Evolutionary conservation across 2,113 vertebrate species (phyloP).

Genomic region (Myotis lucifugus): DNA sequence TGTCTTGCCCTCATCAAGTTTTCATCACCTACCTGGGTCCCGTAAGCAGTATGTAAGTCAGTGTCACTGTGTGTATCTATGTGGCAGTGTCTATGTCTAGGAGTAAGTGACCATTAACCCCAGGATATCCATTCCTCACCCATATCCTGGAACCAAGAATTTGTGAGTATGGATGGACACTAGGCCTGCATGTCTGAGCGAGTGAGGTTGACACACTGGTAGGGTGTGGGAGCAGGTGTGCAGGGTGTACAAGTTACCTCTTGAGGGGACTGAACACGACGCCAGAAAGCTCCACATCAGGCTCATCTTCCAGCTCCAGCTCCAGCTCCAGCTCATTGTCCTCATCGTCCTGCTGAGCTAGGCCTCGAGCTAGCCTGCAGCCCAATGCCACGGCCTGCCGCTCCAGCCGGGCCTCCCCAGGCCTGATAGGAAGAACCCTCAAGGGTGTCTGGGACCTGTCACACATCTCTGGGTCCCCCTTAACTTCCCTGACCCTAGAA

Average conservation of each 20-base stretch:
- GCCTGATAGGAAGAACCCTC: constrained; percentile 40
- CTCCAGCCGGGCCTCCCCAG: constrained; percentile 81
- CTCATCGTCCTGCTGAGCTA: constrained; percentile 87
- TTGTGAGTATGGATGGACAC: not conserved
- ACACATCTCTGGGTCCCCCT: not conserved
- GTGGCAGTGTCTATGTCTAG: not conserved
- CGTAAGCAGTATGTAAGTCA: not conserved
- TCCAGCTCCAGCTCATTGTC: constrained; percentile 88
- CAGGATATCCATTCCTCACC: not conserved
- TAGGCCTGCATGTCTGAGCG: not conserved
- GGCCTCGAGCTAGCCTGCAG: constrained; percentile 85
- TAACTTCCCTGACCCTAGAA: not conserved
- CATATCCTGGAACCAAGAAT: not conserved
- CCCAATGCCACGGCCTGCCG: constrained; percentile 85
- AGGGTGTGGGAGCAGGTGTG: not conserved
- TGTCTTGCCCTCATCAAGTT: not conserved
- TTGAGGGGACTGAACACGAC: constrained; percentile 90
- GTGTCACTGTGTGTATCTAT: not conserved
- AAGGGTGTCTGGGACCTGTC: not conserved
- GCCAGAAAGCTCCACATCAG: constrained; percentile 87
- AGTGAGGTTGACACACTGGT: not conserved
- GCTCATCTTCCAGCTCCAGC: constrained; percentile 87
- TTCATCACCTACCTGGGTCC: not conserved
- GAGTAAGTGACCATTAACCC: not conserved
- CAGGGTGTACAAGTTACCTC: constrained; percentile 84